A percentile compares a stretch with the other conserved stretches of the same genome.
Evolutionary conservation across 1,140 invertebrate genomes (phyloP).

Genomic region (Saxidomus purpurata): DNA sequence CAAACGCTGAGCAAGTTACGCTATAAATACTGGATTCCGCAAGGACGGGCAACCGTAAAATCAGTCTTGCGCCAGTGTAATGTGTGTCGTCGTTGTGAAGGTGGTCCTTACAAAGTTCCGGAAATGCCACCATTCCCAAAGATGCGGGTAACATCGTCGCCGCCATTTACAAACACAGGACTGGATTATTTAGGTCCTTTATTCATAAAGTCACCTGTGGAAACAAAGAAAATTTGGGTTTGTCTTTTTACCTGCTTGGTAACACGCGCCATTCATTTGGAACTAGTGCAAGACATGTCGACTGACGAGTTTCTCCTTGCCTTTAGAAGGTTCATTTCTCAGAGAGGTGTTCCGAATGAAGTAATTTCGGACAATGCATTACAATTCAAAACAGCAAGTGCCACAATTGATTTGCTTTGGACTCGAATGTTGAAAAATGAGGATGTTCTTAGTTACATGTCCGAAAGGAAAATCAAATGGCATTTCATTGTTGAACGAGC

Average conservation of each 20-base stretch:
- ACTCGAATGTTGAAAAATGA: too few species aligned
- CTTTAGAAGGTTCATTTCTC: slow-evolving; percentile 4
- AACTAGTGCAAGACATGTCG: slow-evolving; percentile 5
- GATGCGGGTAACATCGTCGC: not conserved
- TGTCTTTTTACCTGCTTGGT: slow-evolving; percentile 37
- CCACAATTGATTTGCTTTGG: too few species aligned
- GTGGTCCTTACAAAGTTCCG: slow-evolving; percentile 1
- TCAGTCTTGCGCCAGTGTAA: not conserved
- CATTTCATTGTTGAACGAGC: too few species aligned
- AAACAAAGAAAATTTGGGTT: not conserved
- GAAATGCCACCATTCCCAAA: not conserved
- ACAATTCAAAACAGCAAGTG: too few species aligned
- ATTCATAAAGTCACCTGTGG: not conserved
- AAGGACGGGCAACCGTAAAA: slow-evolving; percentile 2
- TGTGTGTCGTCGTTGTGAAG: slow-evolving; percentile 33
- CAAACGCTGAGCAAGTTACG: not conserved
- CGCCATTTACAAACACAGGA: slow-evolving; percentile 22
- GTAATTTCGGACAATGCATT: too few species aligned
- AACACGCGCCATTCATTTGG: slow-evolving; percentile 34
- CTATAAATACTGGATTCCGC: not conserved
- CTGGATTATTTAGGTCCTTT: slow-evolving; percentile 34
- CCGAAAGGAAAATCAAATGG: too few species aligned
- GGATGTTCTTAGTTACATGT: too few species aligned
- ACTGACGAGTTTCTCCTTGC: slow-evolving; percentile 9
- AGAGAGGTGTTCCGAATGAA: not conserved